Evolutionary conservation across 2,113 vertebrate species (phyloP), one percentile per base, ranked within the genome.

Genomic region (Oryzias woworae): DNA sequence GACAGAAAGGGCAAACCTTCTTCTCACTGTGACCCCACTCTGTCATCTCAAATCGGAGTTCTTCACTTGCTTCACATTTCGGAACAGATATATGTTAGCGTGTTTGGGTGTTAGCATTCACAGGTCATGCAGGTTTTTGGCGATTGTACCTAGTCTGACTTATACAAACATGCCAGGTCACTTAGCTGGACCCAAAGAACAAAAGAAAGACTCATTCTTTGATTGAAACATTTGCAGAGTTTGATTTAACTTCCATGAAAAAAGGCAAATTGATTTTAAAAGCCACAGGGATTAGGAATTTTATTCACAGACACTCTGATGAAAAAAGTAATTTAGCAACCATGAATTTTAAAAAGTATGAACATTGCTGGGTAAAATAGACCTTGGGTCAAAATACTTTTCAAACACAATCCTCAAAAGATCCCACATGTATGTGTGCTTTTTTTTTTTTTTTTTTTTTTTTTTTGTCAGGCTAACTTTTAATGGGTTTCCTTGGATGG

Each of bases 51-150:
- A 54, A 23, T 58, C 56, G 28, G 22, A 66, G 46, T 47, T 61
- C 62, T 45, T 51, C 54, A 64, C 63, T 77, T 26, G 41, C 67
- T 23, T 51, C 83, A 79, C 77, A 73, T 86, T 79, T 70, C 58
- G 58, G 14, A 2, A 26, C 57, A 70, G 47, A 66, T 59, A 22
- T 75, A 42, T n/a, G 53, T 26, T 53, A 60, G 48, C 71, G 44
- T 17, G 53, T 23, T 56, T 65, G 48, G 71, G 78, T 67, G 45
- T 60, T 49, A 54, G 42, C 67, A 56, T 54, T 74, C 20, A 51
- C 64, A 50, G 31, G 44, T 52, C 20, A 57, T 54, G 28, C 26
- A 67, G 58, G 16, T 50, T 62, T 20, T 68, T 13, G 56, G 47
- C 41, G 44, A 36, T 28, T 67, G 62, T 18, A 23, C n/a, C 56